Evolutionary conservation across 2,113 vertebrate species (phyloP).

Genomic region (Thryonomys swinderianus): DNA sequence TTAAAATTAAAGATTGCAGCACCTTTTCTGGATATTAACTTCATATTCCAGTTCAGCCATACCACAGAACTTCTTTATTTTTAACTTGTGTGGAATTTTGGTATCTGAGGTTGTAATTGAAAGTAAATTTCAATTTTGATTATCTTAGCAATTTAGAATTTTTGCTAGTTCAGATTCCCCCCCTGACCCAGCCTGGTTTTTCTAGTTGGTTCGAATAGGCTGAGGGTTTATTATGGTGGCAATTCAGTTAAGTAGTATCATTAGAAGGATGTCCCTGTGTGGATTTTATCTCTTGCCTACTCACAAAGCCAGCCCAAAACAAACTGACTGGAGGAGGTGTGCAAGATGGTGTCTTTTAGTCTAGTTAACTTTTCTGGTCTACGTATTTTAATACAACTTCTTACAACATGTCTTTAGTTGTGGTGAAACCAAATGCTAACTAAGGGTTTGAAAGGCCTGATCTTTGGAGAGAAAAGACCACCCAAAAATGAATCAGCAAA

Average conservation of each 20-base stretch:
- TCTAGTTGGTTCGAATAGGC: background rate
- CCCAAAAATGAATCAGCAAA: background rate
- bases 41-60: background rate
- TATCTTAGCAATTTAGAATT: background rate
- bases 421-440: conserved; percentile 15
- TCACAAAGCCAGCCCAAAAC: background rate
- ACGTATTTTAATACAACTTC: conserved; percentile 36
- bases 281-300: background rate
- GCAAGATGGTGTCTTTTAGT: background rate
- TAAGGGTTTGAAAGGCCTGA: conserved; percentile 19
- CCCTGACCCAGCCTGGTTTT: background rate
- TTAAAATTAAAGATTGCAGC: conserved; percentile 11
- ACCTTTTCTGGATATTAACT: conserved; percentile 2
- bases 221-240: background rate
- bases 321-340: background rate
- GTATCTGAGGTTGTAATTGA: background rate
- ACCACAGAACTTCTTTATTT: conserved; percentile 24
- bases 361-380: background rate
- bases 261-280: background rate
- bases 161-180: background rate
- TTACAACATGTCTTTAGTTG: background rate
- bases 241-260: background rate
- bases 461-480: conserved; percentile 32
- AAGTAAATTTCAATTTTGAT: conserved; percentile 42
- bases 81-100: conserved; percentile 38